Conservation (phyloP, 2,888 invertebrate genomes). For the Campaea margaritaria region DNA sequence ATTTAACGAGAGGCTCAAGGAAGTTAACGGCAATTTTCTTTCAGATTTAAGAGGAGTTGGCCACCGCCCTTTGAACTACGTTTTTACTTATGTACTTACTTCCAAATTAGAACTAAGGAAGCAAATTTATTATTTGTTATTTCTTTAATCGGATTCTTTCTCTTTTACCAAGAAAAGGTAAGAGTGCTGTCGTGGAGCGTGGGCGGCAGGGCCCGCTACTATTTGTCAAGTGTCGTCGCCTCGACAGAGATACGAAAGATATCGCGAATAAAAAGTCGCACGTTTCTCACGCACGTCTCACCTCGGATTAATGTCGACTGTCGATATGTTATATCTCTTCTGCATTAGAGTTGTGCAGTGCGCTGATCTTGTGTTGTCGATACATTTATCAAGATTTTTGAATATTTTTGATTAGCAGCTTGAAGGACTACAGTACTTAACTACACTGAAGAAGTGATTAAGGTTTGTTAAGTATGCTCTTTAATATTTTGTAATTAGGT, state of each 20-base stretch:
- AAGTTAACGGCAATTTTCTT: no score
- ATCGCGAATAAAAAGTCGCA: slow-evolving; percentile 32
- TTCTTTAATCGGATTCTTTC: background rate
- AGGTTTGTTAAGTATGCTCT: no score
- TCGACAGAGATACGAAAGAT: slow-evolving; percentile 41
- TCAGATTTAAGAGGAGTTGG: no score
- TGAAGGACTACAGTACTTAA: no score
- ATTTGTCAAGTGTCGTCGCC: slow-evolving; percentile 1
- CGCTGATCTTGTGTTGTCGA: background rate
- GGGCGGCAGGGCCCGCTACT: background rate
- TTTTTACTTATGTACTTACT: no score
- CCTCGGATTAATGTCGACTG: slow-evolving; percentile 28
- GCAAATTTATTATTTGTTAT: background rate
- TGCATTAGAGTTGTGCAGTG: background rate
- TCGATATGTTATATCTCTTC: slow-evolving; percentile 13
- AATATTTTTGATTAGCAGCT: no score
- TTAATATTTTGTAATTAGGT: no score
- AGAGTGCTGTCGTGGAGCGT: slow-evolving; percentile 3
- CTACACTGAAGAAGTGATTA: no score
- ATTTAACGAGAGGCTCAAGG: background rate
- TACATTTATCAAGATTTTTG: background rate
- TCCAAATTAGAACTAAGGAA: no score
- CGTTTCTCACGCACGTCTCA: slow-evolving; percentile 20
- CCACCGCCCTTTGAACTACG: no score
- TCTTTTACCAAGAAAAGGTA: slow-evolving; percentile 2